Percentiles rank a stretch among this genome's conserved stretches.
Conservation (phyloP, 2,113 vertebrate genomes). For the Aldabrachelys gigantea region DNA sequence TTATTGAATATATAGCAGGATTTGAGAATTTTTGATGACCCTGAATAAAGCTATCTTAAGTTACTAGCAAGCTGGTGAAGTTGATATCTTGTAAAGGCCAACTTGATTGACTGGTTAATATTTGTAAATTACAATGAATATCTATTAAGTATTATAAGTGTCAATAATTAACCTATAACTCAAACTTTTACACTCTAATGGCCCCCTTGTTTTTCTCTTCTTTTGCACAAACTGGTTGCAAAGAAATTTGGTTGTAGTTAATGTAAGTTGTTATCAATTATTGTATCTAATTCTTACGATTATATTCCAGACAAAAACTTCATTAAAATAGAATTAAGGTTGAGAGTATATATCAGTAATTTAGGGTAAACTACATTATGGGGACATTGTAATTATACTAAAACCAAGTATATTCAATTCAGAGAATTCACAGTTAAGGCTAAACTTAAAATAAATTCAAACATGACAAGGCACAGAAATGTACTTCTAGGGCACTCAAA, state of each 20-base stretch:
- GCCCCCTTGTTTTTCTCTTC: neutral
- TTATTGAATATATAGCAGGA: neutral
- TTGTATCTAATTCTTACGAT: neutral
- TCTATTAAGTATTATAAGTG: neutral
- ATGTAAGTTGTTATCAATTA: neutral
- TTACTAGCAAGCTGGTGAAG: neutral
- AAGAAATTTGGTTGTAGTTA: neutral
- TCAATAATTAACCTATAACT: neutral
- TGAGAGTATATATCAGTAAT: neutral
- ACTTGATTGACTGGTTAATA: fast-evolving
- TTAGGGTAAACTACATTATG: neutral
- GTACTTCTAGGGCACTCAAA: neutral
- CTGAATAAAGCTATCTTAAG: neutral
- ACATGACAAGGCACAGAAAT: too few relatives aligned
- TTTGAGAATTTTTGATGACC: neutral
- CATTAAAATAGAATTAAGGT: neutral
- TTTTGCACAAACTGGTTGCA: neutral
- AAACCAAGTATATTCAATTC: neutral
- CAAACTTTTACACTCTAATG: neutral
- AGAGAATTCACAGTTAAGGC: neutral
- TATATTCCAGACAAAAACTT: neutral
- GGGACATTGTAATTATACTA: neutral
- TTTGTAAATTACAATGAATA: neutral
- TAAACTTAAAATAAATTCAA: too few relatives aligned
- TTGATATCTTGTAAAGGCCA: neutral